phyloP scores from a whole-genome alignment of 2,113 vertebrate species.

The Menidia beryllina region DNA sequence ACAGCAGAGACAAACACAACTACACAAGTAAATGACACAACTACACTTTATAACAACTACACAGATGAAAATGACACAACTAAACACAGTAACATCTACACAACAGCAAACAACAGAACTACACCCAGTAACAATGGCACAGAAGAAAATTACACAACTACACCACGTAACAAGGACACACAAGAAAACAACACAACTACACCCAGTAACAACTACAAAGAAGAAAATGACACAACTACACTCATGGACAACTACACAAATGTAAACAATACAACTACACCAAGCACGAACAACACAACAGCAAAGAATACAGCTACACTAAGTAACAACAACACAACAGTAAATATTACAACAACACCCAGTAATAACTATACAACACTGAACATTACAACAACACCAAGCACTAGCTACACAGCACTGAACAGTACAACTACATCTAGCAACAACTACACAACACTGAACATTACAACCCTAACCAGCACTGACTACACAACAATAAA shows the following conservation, averaged over 20 bases:
- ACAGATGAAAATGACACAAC: background rate
- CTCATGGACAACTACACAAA: background rate
- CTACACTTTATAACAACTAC: no score
- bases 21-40: background rate
- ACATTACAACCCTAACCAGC: background rate
- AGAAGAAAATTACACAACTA: background rate
- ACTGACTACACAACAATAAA: background rate
- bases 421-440: background rate
- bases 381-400: background rate
- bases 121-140: no score
- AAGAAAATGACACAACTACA: no score
- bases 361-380: background rate
- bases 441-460: background rate
- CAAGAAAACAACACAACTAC: background rate
- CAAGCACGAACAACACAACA: background rate
- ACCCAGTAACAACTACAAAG: background rate
- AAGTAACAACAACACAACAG: background rate
- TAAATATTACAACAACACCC: background rate
- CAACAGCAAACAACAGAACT: background rate
- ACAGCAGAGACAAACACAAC: background rate
- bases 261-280: background rate
- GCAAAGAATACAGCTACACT: background rate
- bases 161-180: background rate
- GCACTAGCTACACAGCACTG: background rate
- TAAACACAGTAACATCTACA: background rate